Evolutionary conservation across 2,797 vertebrate genomes (phyloP).

Genomic region (Danio jaintianensis): DNA sequence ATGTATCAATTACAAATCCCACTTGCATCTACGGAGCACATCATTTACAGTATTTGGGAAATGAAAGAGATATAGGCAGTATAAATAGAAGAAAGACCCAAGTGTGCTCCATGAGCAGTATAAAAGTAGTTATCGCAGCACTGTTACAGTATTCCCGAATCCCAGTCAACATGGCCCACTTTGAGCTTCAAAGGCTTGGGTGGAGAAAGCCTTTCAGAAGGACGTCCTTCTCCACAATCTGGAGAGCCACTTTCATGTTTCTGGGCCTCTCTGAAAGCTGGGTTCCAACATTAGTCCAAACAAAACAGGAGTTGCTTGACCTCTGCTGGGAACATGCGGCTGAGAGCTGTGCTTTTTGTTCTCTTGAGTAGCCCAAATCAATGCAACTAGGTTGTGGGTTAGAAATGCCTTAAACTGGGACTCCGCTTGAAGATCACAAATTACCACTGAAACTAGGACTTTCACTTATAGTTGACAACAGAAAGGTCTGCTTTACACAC

Average conservation of each 20-base stretch:
- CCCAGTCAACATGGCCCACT: conserved; percentile 76
- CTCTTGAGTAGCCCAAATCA: conserved; percentile 6
- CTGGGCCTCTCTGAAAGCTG: conserved; percentile 57
- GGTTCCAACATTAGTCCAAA: conserved; percentile 20
- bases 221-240: conserved; percentile 62
- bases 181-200: conserved; percentile 76
- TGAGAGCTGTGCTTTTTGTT: neutral
- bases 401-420: conserved; percentile 23
- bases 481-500: neutral
- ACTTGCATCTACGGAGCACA: conserved; percentile 66
- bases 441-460: conserved; percentile 12
- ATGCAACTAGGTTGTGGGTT: conserved; percentile 17
- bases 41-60: conserved; percentile 60
- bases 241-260: conserved; percentile 64
- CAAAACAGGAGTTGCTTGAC: conserved; percentile 39
- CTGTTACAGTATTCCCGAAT: conserved; percentile 73
- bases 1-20: conserved; percentile 66
- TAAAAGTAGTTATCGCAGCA: conserved; percentile 67
- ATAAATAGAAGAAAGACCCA: conserved; percentile 67
- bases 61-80: conserved; percentile 71
- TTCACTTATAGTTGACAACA: neutral
- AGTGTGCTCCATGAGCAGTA: conserved; percentile 65
- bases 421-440: conserved; percentile 24
- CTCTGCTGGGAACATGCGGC: conserved; percentile 16
- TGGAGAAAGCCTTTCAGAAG: conserved; percentile 64